Evolutionary conservation across 1,140 invertebrate species (phyloP), one percentile per base, ranked within the genome.

Genomic region (Littorina saxatilis): DNA sequence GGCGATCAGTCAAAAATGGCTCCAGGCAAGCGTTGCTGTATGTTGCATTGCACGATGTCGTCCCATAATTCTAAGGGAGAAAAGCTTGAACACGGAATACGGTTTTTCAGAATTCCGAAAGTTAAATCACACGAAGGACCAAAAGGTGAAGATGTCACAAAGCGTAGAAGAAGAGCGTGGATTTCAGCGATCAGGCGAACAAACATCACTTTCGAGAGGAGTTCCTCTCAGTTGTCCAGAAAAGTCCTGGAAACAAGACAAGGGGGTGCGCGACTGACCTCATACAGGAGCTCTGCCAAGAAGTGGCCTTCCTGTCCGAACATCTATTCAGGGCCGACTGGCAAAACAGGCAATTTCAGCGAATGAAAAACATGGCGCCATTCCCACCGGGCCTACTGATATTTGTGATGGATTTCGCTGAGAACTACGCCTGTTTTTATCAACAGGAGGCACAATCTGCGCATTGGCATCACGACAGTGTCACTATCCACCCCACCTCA

Each of bases 401-500:
- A 11, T 2, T 82, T 13, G 79, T 70, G 29, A 29, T 76, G 47
- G 85, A 84, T 40, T 84, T 84, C 79, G 80, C 83, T 27, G 83
- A 86, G 73, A 86, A 84, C 43, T 84, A 73, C 29, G 39, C 20
- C 7, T 80, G 68, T 15, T 35, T 70, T 9, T 77, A 55, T 29
- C 84, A 86, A 39, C 35, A 84, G 50, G 82, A 86, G 77, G 58
- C 82, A 1, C 85, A 82, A 43, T 23, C 43, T 77, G 81, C 82
- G 15, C 85, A 86, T 40, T 82, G 58, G 80, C 37, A n/a, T 2
- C 39, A 84, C 20, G 17, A 81, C 0, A 77, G 80, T 55, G 37
- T 83, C 35, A 83, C 84, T n/a, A 9, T 84, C 2, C 83, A 82
- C 39, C 78, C 80, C n/a, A 40, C 79, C 7, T 9, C 58, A 7